These are phyloP conservation scores for Melanotaenia duboulayi DNA, from an alignment of 2,113 vertebrate species.

Conservation along the genomic window DNA sequence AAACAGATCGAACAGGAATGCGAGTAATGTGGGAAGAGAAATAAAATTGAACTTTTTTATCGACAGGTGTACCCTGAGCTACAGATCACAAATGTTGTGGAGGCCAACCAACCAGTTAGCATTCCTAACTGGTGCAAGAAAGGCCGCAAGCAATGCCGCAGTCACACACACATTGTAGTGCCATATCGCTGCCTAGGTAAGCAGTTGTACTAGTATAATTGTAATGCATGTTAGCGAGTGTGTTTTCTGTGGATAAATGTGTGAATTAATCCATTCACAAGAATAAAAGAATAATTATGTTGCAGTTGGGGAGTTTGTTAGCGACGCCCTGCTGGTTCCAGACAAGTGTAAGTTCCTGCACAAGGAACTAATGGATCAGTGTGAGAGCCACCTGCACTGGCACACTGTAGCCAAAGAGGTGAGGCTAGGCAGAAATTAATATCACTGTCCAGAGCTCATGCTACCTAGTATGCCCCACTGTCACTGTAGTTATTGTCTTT, in stretches of 20 bases:
- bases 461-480: background rate
- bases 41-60: background rate
- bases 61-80: conserved; percentile 93
- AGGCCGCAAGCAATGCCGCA: conserved; percentile 91
- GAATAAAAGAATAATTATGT: conserved; percentile 36
- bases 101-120: conserved; percentile 95
- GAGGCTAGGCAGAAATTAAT: conserved; percentile 12
- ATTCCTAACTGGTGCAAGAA: conserved; percentile 97
- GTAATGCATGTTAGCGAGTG: background rate
- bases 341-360: conserved; percentile 99
- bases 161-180: conserved; percentile 92
- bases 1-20: background rate
- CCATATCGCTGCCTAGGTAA: conserved; percentile 98
- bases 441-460: background rate
- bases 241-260: conserved; percentile 3
- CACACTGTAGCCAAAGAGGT: conserved; percentile 99
- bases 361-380: conserved; percentile 96
- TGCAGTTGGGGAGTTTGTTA: conserved; percentile 97
- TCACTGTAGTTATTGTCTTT: background rate
- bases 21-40: background rate
- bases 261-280: conserved; percentile 21
- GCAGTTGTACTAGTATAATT: conserved; percentile 38
- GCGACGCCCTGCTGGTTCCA: conserved; percentile 95
- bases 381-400: conserved; percentile 98
- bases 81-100: conserved; percentile 97